Conservation (phyloP, 2,888 invertebrate species). For the Melinaea marsaeus region DNA sequence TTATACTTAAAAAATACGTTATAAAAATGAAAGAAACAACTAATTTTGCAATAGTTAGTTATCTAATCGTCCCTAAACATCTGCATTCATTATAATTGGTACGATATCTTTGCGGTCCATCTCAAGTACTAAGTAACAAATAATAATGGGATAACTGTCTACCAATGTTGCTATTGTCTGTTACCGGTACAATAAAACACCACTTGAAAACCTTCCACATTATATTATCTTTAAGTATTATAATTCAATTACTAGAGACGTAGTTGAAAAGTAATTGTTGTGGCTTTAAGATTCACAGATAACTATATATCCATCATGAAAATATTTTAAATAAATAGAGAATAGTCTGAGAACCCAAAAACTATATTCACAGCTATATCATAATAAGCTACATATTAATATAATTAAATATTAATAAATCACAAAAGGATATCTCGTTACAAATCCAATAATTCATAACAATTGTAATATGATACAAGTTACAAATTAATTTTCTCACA, state of each 20-base stretch:
- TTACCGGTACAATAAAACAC: background rate
- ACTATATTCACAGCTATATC: background rate
- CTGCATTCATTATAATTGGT: background rate
- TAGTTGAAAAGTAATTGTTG: background rate
- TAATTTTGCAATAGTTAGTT: background rate
- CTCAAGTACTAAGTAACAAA: background rate
- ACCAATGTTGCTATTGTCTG: background rate
- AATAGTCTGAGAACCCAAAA: too few relatives aligned
- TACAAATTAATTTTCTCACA: conserved; percentile 77
- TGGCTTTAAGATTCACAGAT: background rate
- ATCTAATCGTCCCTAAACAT: background rate
- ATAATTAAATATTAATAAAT: conserved; percentile 30
- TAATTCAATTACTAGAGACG: background rate
- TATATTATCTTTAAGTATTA: background rate
- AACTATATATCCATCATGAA: too few relatives aligned
- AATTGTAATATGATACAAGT: conserved; percentile 52
- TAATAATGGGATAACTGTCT: background rate
- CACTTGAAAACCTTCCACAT: background rate
- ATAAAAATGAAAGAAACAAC: background rate
- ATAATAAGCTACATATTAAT: background rate
- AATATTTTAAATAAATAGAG: too few relatives aligned
- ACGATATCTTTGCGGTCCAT: background rate
- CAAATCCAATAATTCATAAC: conserved; percentile 28
- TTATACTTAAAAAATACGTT: too few relatives aligned
- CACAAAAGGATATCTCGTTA: conserved; percentile 19